Percentiles rank a stretch among this genome's conserved stretches.
Evolutionary conservation across 1,140 invertebrate genomes (phyloP).

Genomic region (Gonatopus flavifemur): DNA sequence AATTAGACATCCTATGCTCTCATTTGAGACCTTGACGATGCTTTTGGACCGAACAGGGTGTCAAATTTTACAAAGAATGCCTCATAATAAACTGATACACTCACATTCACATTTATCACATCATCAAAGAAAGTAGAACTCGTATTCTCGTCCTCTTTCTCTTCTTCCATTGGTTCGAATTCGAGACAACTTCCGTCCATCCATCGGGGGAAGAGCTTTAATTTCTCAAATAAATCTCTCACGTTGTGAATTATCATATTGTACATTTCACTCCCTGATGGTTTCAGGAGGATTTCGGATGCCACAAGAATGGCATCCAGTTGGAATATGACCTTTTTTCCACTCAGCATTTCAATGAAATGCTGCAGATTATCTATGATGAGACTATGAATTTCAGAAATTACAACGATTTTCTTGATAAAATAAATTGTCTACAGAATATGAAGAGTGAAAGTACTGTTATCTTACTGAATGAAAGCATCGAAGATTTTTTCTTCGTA

Average conservation of each 20-base stretch:
- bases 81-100: no score
- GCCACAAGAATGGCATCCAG: conserved; percentile 72
- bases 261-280: conserved; percentile 73
- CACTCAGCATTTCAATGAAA: conserved; percentile 67
- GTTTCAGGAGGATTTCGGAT: conserved; percentile 74
- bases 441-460: background rate
- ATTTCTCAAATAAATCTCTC: conserved; percentile 67
- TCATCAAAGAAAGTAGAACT: conserved; percentile 78
- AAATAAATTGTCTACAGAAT: no score
- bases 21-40: no score
- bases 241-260: conserved; percentile 70
- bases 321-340: conserved; percentile 70
- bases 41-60: no score
- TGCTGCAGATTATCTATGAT: conserved; percentile 70
- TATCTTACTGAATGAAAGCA: conserved; percentile 41
- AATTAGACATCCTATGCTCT: no score
- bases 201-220: conserved; percentile 80
- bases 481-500: conserved; percentile 73
- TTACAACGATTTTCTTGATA: background rate
- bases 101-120: conserved; percentile 64
- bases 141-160: conserved; percentile 61
- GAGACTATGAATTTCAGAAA: conserved; percentile 52
- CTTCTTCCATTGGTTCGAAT: conserved; percentile 64
- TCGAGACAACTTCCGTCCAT: conserved; percentile 79
- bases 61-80: no score